Evolutionary conservation across 2,113 vertebrate species (phyloP), one percentile per base, ranked within the genome.

Genomic region (Heterocephalus glaber): DNA sequence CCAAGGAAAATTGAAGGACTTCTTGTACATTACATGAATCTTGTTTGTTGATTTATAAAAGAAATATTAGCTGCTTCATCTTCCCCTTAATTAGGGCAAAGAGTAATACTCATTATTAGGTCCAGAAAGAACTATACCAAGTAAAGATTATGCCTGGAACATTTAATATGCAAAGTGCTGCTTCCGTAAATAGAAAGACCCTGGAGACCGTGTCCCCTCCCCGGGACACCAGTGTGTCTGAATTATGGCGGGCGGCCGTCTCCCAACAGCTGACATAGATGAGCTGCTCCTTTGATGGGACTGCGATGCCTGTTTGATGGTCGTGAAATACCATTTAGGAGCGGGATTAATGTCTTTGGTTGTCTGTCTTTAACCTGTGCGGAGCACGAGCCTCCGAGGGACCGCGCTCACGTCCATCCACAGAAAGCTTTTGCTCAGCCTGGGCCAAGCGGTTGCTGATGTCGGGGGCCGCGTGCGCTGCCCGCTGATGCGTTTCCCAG

Each of bases 261-360:
- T 92, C 56, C 52, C 94, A 66, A 44, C 52, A 87, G 92, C 74
- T 70, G 58, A 2, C 26, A 3, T 22, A 44, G 33, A 56, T 0
- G 19, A 19, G 47, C 38, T 92, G 35, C 24, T 58, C 47, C 86
- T 94, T 95, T 93, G 70, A 95, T 38, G 52, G 60, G 54, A 83
- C 30, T 85, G 84, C 80, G 19, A 56, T 60, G 66, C 38, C 56
- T 1, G 0, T 80, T 86, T 89, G 96, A 97, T 85, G 84, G 86
- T 76, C 56, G 24, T 96, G 93, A 97, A 89, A 90, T 92, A 66
- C 54, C 80, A 65, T 82, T 95, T 84, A 87, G 72, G 60, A 89
- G 87, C 85, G 26, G 44, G 72, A 24, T 47, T 76, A 16, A 26
- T 85, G 66, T 82, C 89, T 85, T 96, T 86, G 95, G 79, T 92